Percentiles rank a stretch among this genome's conserved stretches.
Evolutionary conservation across 2,113 vertebrate species (phyloP).

Genomic region (Antechinus flavipes): DNA sequence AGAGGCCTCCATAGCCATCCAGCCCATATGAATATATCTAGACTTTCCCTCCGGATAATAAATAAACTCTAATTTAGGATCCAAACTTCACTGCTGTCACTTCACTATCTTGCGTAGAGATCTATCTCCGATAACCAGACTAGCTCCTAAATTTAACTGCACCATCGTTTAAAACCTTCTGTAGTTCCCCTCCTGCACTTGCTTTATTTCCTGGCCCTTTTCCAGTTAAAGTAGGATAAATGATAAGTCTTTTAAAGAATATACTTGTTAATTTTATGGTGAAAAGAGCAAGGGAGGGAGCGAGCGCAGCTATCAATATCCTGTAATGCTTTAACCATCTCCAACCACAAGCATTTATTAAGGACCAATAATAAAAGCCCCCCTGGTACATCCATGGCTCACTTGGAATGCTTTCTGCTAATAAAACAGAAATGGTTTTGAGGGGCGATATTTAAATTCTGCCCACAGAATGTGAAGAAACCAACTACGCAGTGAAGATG

Average conservation of each 20-base stretch:
- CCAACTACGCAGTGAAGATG: constrained; percentile 27
- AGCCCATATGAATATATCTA: not conserved
- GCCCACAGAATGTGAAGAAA: constrained; percentile 65
- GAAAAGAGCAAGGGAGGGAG: constrained; percentile 47
- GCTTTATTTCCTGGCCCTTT: constrained; percentile 53
- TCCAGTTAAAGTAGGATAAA: constrained; percentile 69
- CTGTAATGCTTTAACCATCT: constrained; percentile 51
- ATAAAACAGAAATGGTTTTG: constrained; percentile 70
- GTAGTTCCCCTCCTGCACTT: constrained; percentile 29
- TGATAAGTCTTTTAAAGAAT: constrained; percentile 52
- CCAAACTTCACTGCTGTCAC: not conserved
- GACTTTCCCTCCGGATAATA: constrained; percentile 20
- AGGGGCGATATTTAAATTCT: constrained; percentile 72
- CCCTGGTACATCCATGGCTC: constrained; percentile 63
- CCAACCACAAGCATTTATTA: constrained; percentile 70
- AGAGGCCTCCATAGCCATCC: not conserved
- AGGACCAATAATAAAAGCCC: constrained; percentile 66
- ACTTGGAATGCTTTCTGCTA: constrained; percentile 73
- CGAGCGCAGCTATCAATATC: constrained; percentile 35
- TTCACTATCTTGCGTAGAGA: constrained; percentile 48
- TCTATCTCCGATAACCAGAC: constrained; percentile 24
- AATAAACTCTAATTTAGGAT: constrained; percentile 37
- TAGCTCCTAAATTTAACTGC: constrained; percentile 46
- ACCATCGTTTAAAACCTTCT: constrained; percentile 67
- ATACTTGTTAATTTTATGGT: constrained; percentile 64